Conservation (phyloP, 1,140 invertebrate species). For the Achroia grisella region DNA sequence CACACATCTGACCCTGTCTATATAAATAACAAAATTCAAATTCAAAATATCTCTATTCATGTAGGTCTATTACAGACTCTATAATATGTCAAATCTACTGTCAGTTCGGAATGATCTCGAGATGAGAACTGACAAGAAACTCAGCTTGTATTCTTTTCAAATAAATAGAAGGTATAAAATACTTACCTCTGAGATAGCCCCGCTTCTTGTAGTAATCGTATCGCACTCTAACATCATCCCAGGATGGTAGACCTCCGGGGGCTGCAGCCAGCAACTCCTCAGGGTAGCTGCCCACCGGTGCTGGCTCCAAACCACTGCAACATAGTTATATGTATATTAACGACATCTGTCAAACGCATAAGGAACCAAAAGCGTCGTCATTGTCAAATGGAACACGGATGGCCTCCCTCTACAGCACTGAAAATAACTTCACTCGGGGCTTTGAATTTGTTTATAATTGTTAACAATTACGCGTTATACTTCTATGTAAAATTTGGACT, state of each 20-base stretch:
- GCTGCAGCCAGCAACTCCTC: slow-evolving; percentile 82
- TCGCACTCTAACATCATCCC: slow-evolving; percentile 88
- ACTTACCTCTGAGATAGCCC: slow-evolving; percentile 80
- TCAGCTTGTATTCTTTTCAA: too few relatives aligned
- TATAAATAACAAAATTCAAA: too few relatives aligned
- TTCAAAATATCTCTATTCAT: too few relatives aligned
- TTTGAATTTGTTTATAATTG: neutral
- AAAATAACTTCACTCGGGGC: neutral
- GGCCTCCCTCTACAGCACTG: neutral
- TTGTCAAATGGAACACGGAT: neutral
- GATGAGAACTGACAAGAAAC: too few relatives aligned
- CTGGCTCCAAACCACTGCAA: slow-evolving; percentile 76
- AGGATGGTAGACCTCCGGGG: slow-evolving; percentile 82
- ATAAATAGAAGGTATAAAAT: neutral
- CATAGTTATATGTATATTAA: neutral
- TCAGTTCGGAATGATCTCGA: too few relatives aligned
- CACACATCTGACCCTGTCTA: too few relatives aligned
- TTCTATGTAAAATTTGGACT: neutral
- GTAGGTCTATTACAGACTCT: too few relatives aligned
- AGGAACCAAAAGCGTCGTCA: neutral
- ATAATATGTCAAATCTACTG: too few relatives aligned
- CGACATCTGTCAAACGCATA: too few relatives aligned
- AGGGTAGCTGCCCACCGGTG: slow-evolving; percentile 84
- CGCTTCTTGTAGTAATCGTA: slow-evolving; percentile 91
- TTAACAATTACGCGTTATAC: neutral